Percentiles rank a stretch among this genome's conserved stretches.
These are phyloP conservation scores for Osedax fenrisi DNA, from an alignment of 2,888 invertebrate species.

Conservation along the genomic window DNA sequence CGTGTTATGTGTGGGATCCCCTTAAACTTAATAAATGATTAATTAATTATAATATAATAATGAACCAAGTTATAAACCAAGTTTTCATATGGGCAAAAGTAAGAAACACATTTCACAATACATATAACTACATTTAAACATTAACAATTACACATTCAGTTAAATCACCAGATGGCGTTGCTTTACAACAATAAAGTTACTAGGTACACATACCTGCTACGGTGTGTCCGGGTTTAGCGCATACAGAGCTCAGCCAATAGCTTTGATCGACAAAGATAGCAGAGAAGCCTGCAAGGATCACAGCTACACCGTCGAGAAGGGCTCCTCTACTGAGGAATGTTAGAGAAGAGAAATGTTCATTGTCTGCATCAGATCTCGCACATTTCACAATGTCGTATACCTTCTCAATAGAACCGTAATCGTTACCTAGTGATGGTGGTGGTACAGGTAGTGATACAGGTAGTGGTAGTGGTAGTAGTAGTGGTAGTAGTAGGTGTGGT, in stretches of 20 bases:
- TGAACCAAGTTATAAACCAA: too few relatives aligned
- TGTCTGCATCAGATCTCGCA: constrained; percentile 4
- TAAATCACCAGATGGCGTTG: too few relatives aligned
- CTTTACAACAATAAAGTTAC: too few relatives aligned
- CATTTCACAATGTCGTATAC: constrained; percentile 18
- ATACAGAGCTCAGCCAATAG: constrained; percentile 35
- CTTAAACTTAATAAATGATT: too few relatives aligned
- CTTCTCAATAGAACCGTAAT: constrained; percentile 8
- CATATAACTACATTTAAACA: too few relatives aligned
- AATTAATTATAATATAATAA: too few relatives aligned
- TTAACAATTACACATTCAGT: too few relatives aligned
- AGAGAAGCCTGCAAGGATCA: constrained; percentile 35
- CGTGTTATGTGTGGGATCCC: too few relatives aligned
- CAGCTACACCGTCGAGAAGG: constrained; percentile 31
- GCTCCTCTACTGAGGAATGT: constrained; percentile 34
- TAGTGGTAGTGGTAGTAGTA: not conserved
- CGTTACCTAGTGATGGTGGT: constrained; percentile 3
- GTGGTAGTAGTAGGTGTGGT: not conserved
- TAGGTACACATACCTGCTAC: constrained; percentile 29
- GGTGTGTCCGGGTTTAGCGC: constrained; percentile 33
- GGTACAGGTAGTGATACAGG: not conserved
- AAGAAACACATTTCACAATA: too few relatives aligned
- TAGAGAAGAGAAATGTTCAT: constrained; percentile 28
- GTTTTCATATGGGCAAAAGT: too few relatives aligned
- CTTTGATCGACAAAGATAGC: constrained; percentile 35